Conservation (phyloP, 2,797 vertebrate genomes). For the Xerus rutilus region DNA sequence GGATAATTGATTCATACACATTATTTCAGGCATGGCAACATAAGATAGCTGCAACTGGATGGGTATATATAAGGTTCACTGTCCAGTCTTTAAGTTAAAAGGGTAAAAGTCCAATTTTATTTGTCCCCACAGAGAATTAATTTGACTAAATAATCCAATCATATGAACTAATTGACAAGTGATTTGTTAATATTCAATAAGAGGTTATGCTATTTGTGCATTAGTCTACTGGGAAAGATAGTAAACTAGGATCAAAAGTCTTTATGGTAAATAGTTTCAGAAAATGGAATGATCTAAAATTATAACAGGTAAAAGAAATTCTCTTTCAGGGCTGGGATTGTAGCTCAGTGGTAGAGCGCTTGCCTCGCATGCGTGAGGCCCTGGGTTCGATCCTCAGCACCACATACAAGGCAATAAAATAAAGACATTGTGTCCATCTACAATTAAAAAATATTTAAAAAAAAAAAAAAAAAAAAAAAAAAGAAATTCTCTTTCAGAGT, state of each 20-base stretch:
- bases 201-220: neutral
- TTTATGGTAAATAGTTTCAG: neutral
- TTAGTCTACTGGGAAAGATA: neutral
- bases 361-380: too few relatives aligned
- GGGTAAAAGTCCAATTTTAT: slow-evolving; percentile 38
- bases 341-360: too few relatives aligned
- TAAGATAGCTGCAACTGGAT: neutral
- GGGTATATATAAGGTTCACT: neutral
- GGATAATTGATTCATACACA: neutral
- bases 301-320: neutral
- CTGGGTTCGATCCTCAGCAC: too few relatives aligned
- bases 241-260: neutral
- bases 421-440: too few relatives aligned
- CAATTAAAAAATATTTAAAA: too few relatives aligned
- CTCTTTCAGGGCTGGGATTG: too few relatives aligned
- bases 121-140: neutral
- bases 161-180: neutral
- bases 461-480: too few relatives aligned
- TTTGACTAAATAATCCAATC: neutral
- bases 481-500: neutral
- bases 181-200: slow-evolving; percentile 8
- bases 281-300: neutral
- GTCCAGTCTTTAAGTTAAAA: neutral
- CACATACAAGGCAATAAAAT: too few relatives aligned
- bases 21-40: neutral